These are phyloP conservation scores for Fregetta grallaria DNA, from an alignment of 2,113 vertebrate species.

Conservation along the genomic window DNA sequence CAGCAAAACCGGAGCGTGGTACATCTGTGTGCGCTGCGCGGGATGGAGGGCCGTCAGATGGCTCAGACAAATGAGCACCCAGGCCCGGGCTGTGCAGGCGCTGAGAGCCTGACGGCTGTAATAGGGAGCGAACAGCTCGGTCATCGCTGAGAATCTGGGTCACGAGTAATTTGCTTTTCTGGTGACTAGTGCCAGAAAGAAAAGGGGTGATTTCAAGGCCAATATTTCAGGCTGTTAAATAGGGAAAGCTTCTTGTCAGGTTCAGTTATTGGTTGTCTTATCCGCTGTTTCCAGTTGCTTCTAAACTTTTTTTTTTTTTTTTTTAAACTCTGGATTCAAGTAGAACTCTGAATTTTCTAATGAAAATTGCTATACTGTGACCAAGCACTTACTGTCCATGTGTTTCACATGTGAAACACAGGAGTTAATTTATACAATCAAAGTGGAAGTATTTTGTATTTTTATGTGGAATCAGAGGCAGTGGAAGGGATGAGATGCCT, in stretches of 20 bases:
- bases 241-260: neutral
- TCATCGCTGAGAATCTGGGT: neutral
- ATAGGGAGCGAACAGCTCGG: neutral
- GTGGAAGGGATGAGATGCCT: neutral
- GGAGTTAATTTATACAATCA: neutral
- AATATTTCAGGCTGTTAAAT: neutral
- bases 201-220: neutral
- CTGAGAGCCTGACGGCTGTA: neutral
- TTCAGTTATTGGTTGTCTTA: neutral
- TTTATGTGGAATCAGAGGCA: neutral
- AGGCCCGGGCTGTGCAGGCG: neutral
- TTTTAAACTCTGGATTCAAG: neutral
- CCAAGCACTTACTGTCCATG: neutral
- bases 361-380: neutral
- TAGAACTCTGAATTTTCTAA: neutral
- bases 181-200: neutral
- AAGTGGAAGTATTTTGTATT: neutral
- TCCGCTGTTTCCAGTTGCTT: neutral
- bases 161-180: neutral
- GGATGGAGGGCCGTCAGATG: neutral
- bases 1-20: neutral
- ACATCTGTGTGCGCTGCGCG: neutral
- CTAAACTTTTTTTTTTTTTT: no score
- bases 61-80: fast-evolving
- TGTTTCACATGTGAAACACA: neutral